These are phyloP conservation scores for Ophion slaviceki DNA, from an alignment of 2,888 invertebrate species.

Conservation along the genomic window DNA sequence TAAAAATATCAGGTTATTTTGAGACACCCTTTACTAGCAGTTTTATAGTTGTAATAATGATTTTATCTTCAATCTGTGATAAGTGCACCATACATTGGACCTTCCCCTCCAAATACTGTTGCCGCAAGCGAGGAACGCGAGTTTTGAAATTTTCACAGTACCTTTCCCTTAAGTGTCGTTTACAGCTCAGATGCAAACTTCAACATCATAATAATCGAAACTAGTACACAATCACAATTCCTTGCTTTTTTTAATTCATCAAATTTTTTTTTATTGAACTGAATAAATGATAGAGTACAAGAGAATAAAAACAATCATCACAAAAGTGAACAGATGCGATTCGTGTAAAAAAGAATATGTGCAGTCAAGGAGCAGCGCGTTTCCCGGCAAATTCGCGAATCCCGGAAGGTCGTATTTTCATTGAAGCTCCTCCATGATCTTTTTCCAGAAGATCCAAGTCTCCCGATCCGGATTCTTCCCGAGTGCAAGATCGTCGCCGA, in stretches of 20 bases:
- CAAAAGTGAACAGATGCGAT: not conserved
- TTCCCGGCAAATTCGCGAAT: not conserved
- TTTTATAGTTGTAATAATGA: no score
- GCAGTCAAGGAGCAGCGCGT: not conserved
- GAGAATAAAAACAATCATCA: not conserved
- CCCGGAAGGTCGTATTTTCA: not conserved
- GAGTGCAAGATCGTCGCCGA: conserved; percentile 66
- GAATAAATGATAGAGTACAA: not conserved
- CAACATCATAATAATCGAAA: no score
- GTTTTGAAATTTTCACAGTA: no score
- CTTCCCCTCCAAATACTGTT: no score
- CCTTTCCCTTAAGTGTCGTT: no score
- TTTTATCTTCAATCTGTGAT: no score
- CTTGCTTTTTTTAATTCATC: not conserved
- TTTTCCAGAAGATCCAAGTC: conserved; percentile 69
- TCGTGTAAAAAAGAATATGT: not conserved
- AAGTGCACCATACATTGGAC: no score
- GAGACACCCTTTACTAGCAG: no score
- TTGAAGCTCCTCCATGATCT: conserved; percentile 24
- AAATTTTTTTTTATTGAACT: not conserved
- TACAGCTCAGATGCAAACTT: no score
- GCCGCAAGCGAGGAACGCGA: no score
- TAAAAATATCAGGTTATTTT: no score
- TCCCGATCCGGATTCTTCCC: conserved; percentile 60
- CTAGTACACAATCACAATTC: not conserved